Evolutionary conservation across 2,888 invertebrate genomes (phyloP).

Genomic region (Phanerotoma sp.): DNA sequence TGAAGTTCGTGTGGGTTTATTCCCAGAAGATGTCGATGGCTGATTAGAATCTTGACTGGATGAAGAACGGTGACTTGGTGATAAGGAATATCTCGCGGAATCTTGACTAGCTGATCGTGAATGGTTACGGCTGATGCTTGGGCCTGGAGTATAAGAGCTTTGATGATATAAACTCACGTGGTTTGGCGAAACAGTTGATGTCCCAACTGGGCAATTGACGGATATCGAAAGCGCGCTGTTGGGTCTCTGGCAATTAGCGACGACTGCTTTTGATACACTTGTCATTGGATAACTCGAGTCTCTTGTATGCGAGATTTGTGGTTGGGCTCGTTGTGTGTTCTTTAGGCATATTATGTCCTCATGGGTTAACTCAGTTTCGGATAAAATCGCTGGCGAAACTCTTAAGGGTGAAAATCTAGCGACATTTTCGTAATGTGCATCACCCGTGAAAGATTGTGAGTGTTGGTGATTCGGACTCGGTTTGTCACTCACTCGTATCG

Average conservation of each 20-base stretch:
- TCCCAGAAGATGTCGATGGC: conserved; percentile 28
- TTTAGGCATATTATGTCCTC: conserved; percentile 26
- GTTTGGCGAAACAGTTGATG: conserved; percentile 28
- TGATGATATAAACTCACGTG: conserved; percentile 29
- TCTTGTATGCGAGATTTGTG: conserved; percentile 40
- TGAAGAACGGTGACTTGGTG: conserved; percentile 44
- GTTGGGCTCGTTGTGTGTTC: conserved; percentile 24
- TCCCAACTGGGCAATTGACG: conserved; percentile 20
- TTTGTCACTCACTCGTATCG: conserved; percentile 51
- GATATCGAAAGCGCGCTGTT: conserved; percentile 41
- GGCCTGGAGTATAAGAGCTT: conserved; percentile 9
- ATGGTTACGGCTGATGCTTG: conserved; percentile 35
- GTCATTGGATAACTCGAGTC: conserved; percentile 47
- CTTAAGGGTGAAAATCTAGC: conserved; percentile 47
- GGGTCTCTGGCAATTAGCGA: conserved; percentile 40
- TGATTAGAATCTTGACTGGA: conserved; percentile 42
- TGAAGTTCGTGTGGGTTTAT: conserved; percentile 26
- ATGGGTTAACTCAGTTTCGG: conserved; percentile 34
- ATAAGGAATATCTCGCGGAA: conserved; percentile 39
- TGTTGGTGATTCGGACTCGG: conserved; percentile 47
- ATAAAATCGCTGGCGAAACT: conserved; percentile 36
- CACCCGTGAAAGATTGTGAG: conserved; percentile 53
- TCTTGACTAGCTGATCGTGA: conserved; percentile 46
- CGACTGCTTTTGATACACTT: conserved; percentile 36
- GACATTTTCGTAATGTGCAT: conserved; percentile 52